A percentile compares a stretch with the other conserved stretches of the same genome.
Evolutionary conservation across 2,888 invertebrate species (phyloP).

Genomic region (Alviniconcha strummeri): DNA sequence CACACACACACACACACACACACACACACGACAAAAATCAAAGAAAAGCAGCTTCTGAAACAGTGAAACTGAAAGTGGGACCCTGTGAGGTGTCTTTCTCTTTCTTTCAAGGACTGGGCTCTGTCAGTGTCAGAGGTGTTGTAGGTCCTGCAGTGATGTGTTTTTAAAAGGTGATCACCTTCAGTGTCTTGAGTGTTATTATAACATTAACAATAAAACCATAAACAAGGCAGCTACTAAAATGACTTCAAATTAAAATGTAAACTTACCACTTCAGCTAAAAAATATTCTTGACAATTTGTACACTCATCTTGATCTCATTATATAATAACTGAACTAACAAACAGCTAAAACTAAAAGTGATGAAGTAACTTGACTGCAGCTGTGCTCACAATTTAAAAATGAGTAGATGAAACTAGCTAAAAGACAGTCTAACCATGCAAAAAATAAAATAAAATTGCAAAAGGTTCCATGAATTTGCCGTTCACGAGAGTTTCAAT

Average conservation of each 20-base stretch:
- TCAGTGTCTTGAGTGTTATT: not conserved
- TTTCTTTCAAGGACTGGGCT: not conserved
- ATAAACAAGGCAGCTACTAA: not conserved
- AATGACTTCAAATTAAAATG: not conserved
- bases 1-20: not conserved
- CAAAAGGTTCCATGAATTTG: too few relatives aligned
- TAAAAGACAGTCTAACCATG: too few relatives aligned
- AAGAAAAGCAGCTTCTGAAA: not conserved
- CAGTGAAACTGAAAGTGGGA: not conserved
- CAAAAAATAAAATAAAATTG: too few relatives aligned
- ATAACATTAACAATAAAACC: not conserved
- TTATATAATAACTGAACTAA: too few relatives aligned
- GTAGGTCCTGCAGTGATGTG: not conserved
- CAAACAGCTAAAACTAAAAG: too few relatives aligned
- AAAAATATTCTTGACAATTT: not conserved
- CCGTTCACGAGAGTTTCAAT: too few relatives aligned
- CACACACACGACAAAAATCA: not conserved
- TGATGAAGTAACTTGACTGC: too few relatives aligned
- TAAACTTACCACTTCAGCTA: not conserved
- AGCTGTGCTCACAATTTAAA: too few relatives aligned
- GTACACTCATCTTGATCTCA: too few relatives aligned
- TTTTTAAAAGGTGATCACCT: not conserved
- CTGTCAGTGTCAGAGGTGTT: not conserved
- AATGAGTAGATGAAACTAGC: too few relatives aligned
- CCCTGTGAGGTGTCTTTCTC: not conserved